Conservation (phyloP, 2,113 vertebrate species). For the Engystomops pustulosus region DNA sequence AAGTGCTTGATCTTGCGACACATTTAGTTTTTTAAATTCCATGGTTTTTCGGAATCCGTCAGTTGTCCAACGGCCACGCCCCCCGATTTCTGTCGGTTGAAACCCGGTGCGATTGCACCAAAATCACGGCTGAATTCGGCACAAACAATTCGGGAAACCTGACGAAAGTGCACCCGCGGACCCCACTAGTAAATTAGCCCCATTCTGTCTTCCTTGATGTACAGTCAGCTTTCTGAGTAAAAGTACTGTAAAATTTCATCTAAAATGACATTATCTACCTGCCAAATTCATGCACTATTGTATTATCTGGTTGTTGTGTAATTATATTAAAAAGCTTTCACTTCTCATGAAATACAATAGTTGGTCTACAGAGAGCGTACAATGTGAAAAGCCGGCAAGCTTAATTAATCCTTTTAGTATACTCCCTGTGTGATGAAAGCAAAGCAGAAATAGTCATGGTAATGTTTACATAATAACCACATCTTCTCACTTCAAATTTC, state of each 20-base stretch:
- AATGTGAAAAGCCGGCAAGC: background rate
- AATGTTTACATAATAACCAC: constrained; percentile 7
- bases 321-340: background rate
- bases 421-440: constrained; percentile 28
- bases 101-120: too few relatives aligned
- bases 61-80: too few relatives aligned
- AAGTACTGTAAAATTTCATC: background rate
- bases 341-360: background rate
- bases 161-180: too few relatives aligned
- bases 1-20: too few relatives aligned
- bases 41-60: too few relatives aligned
- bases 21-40: too few relatives aligned
- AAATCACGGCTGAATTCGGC: too few relatives aligned
- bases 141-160: too few relatives aligned
- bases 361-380: background rate
- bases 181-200: background rate
- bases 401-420: constrained; percentile 4
- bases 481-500: background rate
- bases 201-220: background rate
- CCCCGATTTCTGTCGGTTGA: too few relatives aligned
- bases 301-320: background rate
- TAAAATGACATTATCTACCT: background rate
- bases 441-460: constrained; percentile 1
- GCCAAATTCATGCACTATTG: background rate
- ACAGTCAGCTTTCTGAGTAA: constrained; percentile 19